Evolutionary conservation across 2,797 vertebrate genomes (phyloP), one percentile per base, ranked within the genome.

Genomic region (Scarus forsteni): DNA sequence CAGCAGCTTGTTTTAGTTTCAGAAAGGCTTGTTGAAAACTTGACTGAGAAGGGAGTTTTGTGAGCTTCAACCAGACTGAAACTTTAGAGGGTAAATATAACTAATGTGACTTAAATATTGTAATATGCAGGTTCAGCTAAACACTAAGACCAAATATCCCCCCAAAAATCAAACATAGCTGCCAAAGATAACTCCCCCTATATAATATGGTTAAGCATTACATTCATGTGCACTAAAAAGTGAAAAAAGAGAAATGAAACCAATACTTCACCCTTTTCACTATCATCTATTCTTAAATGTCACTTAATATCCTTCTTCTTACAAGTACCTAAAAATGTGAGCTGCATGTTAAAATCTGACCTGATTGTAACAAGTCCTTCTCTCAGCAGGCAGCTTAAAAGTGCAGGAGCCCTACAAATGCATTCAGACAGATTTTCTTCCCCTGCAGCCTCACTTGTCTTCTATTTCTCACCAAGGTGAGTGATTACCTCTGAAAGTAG

Each of bases 401-500:
- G 16, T 46, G 8, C 51, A 57, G 60, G 60, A 16, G 55, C 8
- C 14, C 16, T 16, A 51, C 48, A 70, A 69, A 85, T 45, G 44
- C 27, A 56, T 68, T 51, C 14, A 73, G 56, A 60, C 57, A 35
- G 39, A 71, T 62, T 74, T 71, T 55, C 27, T 19, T 45, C 51
- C 51, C 42, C 38, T 57, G 42, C 14, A 53, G 71, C 55, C 39
- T 56, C 66, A 53, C 18, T 36, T 71, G 51, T 64, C 58, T 65
- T 60, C 6, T 46, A 52, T 64, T 62, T 64, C 46, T 61, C 63
- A 61, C 50, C 73, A 70, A 68, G 62, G 59, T 87, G 77, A 85
- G 73, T 70, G 65, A 83, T 79, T 77, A 64, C 57, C 62, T 80
- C 54, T 64, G 57, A 73, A 81, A 80, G 50, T 46, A 15, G n/a